Percentiles rank a stretch among this genome's conserved stretches.
Evolutionary conservation across 2,797 vertebrate species (phyloP).

Genomic region (Neopelma chrysocephalum): DNA sequence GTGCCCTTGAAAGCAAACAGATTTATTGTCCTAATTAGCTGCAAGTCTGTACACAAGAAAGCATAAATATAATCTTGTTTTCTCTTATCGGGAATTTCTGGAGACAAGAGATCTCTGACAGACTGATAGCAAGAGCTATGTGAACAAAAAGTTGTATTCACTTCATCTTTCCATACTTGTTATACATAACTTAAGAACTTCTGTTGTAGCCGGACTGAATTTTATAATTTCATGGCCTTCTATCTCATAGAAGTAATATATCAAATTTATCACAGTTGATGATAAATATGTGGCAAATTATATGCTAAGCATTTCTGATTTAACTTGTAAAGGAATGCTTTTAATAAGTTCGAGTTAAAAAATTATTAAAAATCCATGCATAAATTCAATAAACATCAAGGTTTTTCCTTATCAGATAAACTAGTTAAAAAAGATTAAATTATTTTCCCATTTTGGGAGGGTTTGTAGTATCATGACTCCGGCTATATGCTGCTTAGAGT

Average conservation of each 20-base stretch:
- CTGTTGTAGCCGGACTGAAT: neutral
- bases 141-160: neutral
- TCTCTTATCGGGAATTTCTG: neutral
- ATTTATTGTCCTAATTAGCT: neutral
- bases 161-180: neutral
- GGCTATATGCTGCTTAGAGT: neutral
- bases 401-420: neutral
- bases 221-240: neutral
- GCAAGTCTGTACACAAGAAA: neutral
- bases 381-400: neutral
- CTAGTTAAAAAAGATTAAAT: too few species aligned
- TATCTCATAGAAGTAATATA: neutral
- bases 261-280: neutral
- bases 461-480: neutral
- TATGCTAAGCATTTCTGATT: neutral
- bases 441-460: neutral
- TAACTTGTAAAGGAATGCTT: neutral
- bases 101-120: neutral
- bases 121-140: neutral
- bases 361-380: neutral
- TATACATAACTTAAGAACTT: neutral
- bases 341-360: neutral
- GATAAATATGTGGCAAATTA: neutral
- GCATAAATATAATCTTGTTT: neutral
- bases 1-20: neutral